Conservation (phyloP, 2,113 vertebrate species). For the Paedocypris sp. region DNA sequence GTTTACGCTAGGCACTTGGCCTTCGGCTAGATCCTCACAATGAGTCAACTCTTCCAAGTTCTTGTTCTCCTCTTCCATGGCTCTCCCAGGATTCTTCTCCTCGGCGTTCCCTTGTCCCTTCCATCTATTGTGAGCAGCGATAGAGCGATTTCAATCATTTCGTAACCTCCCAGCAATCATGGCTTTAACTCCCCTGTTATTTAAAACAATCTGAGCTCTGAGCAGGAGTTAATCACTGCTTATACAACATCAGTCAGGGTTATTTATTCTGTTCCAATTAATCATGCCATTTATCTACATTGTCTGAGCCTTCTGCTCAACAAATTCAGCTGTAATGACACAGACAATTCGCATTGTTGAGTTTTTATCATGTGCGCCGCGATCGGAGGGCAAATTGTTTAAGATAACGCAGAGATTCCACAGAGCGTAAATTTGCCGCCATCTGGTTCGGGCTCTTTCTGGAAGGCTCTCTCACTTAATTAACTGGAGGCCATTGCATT, state of each 20-base stretch:
- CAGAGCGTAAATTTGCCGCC: slow-evolving; percentile 17
- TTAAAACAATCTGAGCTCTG: slow-evolving; percentile 40
- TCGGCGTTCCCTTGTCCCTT: neutral
- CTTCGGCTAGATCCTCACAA: slow-evolving; percentile 30
- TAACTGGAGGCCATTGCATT: slow-evolving; percentile 40
- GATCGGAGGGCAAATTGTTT: slow-evolving; percentile 30
- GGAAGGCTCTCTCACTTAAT: slow-evolving; percentile 29
- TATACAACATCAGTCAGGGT: slow-evolving; percentile 41
- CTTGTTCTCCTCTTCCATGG: neutral
- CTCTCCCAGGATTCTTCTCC: neutral
- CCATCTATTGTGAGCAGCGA: slow-evolving; percentile 19
- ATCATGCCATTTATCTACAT: slow-evolving; percentile 40
- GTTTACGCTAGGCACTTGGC: slow-evolving; percentile 9
- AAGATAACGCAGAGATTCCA: neutral
- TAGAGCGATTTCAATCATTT: slow-evolving; percentile 37
- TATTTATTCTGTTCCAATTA: slow-evolving; percentile 44
- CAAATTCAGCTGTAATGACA: slow-evolving; percentile 35
- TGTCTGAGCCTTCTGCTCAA: slow-evolving; percentile 31
- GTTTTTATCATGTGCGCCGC: slow-evolving; percentile 35
- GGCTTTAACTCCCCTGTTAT: slow-evolving; percentile 42
- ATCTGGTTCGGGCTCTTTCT: slow-evolving; percentile 33
- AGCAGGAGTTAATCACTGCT: slow-evolving; percentile 40
- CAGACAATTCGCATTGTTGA: slow-evolving; percentile 31
- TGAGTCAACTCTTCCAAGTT: slow-evolving; percentile 21
- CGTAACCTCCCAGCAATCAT: slow-evolving; percentile 36